Evolutionary conservation across 2,797 vertebrate species (phyloP), one percentile per base, ranked within the genome.

Genomic region (Pogoniulus pusillus): DNA sequence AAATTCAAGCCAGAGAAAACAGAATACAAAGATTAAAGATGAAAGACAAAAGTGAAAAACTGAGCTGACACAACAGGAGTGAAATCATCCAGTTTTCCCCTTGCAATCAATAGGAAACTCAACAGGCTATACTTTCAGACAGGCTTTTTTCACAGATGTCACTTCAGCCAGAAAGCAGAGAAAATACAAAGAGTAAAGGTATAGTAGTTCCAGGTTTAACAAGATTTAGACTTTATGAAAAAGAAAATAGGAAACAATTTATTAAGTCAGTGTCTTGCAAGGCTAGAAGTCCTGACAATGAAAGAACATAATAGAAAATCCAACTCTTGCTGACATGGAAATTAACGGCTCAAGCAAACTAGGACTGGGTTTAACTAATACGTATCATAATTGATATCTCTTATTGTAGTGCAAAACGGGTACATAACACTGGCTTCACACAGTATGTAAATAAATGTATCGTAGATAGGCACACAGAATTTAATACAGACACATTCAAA

Each of bases 21-120:
- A 72, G 20, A 91, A 68, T 30, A 22, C 0, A 1, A 92, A 68
- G 19, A 60, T n/a, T 77, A 70, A 94, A 89, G 43, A 63, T 59
- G 34, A 94, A 93, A 83, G 45, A 71, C 18, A 82, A 82, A 83
- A 73, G 18, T 32, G 16, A 91, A 88, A 93, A 84, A 84, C 30
- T 29, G 16, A 78, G 37, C 37, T 80, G 60, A 55, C 57, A 82
- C 82, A 91, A 81, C 35, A 76, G 71, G 54, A 84, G 22, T 11
- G 58, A 83, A 16, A 82, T 73, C 93, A 92, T 79, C 49, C 54
- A 74, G n/a, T 84, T 95, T 84, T 58, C 84, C 9, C 17, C 77
- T 68, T 79, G 57, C 41, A 82, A 68, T 91, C 87, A 90, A 82
- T 71, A 82, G 30, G 76, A 55, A 82, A 82, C 29, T 54, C 71